Percentiles rank a stretch among this genome's conserved stretches.
Conservation (phyloP, 2,113 vertebrate species). For the Heterotilapia buettikoferi region DNA sequence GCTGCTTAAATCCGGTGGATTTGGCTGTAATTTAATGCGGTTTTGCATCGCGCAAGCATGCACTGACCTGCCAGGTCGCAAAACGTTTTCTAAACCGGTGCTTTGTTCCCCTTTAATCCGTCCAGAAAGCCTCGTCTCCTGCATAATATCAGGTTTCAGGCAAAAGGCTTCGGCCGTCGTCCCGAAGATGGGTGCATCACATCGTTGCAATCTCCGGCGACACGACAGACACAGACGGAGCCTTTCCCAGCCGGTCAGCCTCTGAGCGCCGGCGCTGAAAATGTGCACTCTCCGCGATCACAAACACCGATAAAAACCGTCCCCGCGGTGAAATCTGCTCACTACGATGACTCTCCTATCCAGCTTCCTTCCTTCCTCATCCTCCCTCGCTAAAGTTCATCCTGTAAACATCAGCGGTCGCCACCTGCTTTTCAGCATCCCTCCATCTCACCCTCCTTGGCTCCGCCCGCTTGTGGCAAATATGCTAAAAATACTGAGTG, state of each 20-base stretch:
- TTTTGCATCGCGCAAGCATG: background rate
- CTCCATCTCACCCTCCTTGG: constrained; percentile 34
- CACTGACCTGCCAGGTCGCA: constrained; percentile 62
- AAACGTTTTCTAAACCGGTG: constrained; percentile 28
- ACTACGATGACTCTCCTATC: background rate
- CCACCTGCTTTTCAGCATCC: constrained; percentile 66
- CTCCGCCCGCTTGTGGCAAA: constrained; percentile 52
- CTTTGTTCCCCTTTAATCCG: constrained; percentile 60
- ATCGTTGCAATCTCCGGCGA: constrained; percentile 21
- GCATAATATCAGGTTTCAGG: constrained; percentile 63
- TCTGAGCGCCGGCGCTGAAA: background rate
- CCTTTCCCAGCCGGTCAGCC: background rate
- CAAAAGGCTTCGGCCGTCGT: constrained; percentile 18
- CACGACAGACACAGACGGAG: constrained; percentile 24
- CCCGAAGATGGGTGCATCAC: constrained; percentile 38
- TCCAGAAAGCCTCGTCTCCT: constrained; percentile 24
- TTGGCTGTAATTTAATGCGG: background rate
- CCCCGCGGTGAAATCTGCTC: background rate
- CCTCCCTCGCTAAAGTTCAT: background rate
- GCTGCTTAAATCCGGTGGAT: background rate
- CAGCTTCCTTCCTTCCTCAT: background rate
- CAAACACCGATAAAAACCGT: background rate
- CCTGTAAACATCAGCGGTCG: constrained; percentile 32
- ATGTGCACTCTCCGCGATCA: background rate
- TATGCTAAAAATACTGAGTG: constrained; percentile 28